These are phyloP conservation scores for Paradoxurus hermaphroditus DNA, from an alignment of 2,113 vertebrate genomes.

Conservation along the genomic window DNA sequence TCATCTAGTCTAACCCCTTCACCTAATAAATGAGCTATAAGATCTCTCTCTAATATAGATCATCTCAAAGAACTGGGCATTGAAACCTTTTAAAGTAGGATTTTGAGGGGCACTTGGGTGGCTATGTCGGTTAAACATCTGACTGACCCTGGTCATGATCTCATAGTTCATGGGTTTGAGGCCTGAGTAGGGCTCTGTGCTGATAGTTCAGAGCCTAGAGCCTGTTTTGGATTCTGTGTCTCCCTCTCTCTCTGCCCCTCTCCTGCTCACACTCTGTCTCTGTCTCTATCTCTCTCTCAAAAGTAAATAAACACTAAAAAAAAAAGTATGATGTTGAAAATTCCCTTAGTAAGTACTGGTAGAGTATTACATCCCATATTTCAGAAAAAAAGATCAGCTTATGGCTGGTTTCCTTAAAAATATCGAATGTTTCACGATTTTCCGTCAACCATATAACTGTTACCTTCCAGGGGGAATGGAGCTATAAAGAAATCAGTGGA, in stretches of 20 bases:
- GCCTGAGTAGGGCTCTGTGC: too few relatives aligned
- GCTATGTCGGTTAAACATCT: too few relatives aligned
- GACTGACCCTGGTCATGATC: too few relatives aligned
- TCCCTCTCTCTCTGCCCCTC: too few relatives aligned
- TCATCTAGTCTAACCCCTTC: constrained; percentile 5
- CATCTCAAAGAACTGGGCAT: neutral
- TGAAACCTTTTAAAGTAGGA: neutral
- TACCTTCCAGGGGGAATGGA: neutral
- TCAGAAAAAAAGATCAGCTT: neutral
- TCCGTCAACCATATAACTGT: neutral
- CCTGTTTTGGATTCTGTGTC: too few relatives aligned
- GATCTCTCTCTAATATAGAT: neutral
- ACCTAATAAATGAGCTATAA: constrained; percentile 4
- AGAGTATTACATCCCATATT: neutral
- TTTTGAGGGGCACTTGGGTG: neutral
- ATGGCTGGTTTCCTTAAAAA: neutral
- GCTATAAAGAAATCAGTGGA: neutral
- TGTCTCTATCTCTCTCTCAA: too few relatives aligned
- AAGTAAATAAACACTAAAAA: too few relatives aligned
- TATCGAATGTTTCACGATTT: neutral
- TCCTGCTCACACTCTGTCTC: too few relatives aligned
- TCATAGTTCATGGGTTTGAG: too few relatives aligned
- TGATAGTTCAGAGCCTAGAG: too few relatives aligned
- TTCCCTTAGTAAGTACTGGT: neutral
- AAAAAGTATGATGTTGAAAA: neutral